A percentile compares a stretch with the other conserved stretches of the same genome.
Evolutionary conservation across 2,888 invertebrate species (phyloP).

Genomic region (Archaeoteleia sp.): DNA sequence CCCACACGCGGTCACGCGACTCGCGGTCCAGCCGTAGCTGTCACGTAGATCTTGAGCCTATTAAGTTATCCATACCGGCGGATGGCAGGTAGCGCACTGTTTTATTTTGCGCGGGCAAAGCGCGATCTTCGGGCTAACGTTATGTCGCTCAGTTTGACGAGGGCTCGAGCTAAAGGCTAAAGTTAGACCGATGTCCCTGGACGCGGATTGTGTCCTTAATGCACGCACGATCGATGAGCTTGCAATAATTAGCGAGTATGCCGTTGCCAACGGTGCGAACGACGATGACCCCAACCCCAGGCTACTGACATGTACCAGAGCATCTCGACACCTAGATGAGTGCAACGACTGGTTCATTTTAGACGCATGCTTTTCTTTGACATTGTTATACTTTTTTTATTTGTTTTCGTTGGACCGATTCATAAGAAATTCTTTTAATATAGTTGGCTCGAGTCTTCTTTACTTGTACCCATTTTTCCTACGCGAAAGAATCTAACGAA

Average conservation of each 20-base stretch:
- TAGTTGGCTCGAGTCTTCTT: too few species aligned
- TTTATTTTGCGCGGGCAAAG: constrained; percentile 67
- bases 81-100: constrained; percentile 65
- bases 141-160: constrained; percentile 62
- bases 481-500: too few species aligned
- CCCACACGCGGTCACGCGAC: constrained; percentile 58
- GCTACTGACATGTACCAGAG: constrained; percentile 45
- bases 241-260: constrained; percentile 62
- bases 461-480: too few species aligned
- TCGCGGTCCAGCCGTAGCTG: constrained; percentile 19
- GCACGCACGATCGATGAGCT: constrained; percentile 63
- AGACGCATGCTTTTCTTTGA: too few species aligned
- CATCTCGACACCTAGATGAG: constrained; percentile 23
- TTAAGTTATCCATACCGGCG: constrained; percentile 63
- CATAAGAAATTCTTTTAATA: too few species aligned
- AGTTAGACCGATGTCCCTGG: constrained; percentile 73
- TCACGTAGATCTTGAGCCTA: constrained; percentile 49
- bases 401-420: too few species aligned
- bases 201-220: constrained; percentile 61
- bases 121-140: constrained; percentile 56
- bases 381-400: too few species aligned
- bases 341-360: too few species aligned
- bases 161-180: constrained; percentile 68
- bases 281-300: constrained; percentile 46
- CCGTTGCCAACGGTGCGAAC: constrained; percentile 52